These are phyloP conservation scores for Mycetomoellerius zeteki DNA, from an alignment of 1,140 invertebrate species.

Conservation along the genomic window DNA sequence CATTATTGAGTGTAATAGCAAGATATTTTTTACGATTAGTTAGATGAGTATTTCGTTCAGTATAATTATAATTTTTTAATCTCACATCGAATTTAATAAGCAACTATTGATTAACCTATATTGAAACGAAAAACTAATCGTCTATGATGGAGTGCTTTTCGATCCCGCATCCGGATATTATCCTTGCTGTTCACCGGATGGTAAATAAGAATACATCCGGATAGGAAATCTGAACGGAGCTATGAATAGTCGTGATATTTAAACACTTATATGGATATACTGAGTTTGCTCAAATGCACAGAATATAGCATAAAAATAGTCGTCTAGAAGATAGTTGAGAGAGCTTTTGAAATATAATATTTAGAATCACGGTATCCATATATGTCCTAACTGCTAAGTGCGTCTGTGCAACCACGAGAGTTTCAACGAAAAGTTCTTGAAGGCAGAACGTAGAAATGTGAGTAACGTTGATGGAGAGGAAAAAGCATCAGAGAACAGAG, in stretches of 20 bases:
- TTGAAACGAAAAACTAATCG: neutral
- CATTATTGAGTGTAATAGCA: neutral
- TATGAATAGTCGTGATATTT: neutral
- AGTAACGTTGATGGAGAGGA: conserved; percentile 54
- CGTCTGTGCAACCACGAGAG: conserved; percentile 29
- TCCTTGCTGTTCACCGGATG: no score
- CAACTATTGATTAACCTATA: neutral
- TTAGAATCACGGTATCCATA: conserved; percentile 40
- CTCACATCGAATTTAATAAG: neutral
- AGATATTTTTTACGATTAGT: neutral
- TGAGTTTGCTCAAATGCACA: neutral
- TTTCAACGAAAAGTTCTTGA: conserved; percentile 56
- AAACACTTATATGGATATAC: neutral
- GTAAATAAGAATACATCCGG: no score
- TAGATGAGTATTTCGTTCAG: neutral
- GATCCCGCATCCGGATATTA: no score
- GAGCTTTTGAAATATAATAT: conserved; percentile 39
- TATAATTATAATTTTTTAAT: conserved; percentile 8
- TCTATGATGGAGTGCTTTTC: neutral
- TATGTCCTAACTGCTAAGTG: conserved; percentile 30
- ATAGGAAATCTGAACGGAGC: no score
- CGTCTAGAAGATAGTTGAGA: neutral
- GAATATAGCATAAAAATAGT: neutral
- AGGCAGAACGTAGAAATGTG: conserved; percentile 47
- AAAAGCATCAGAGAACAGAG: conserved; percentile 32